A percentile compares a stretch with the other conserved stretches of the same genome.
Conservation (phyloP, 2,797 vertebrate genomes). For the Threskiornis aethiopicus region DNA sequence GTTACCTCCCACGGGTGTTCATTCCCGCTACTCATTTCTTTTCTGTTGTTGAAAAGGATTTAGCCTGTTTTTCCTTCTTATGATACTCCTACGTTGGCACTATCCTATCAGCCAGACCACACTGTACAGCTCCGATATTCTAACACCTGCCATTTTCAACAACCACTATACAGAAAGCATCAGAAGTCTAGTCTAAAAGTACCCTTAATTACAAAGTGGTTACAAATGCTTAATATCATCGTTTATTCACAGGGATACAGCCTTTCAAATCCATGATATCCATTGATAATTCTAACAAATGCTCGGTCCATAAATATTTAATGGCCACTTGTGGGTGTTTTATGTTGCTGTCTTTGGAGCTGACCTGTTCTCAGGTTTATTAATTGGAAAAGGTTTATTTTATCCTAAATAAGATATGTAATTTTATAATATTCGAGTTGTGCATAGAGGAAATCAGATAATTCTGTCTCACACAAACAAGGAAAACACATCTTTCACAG, state of each 20-base stretch:
- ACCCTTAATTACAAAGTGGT: constrained; percentile 24
- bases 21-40: background rate
- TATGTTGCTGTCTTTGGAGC: constrained; percentile 40
- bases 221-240: constrained; percentile 12
- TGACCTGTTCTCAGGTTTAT: constrained; percentile 57
- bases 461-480: constrained; percentile 8
- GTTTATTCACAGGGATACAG: background rate
- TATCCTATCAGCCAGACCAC: background rate
- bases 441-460: background rate
- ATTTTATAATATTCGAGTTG: background rate
- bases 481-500: constrained; percentile 31
- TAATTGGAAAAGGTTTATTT: constrained; percentile 55
- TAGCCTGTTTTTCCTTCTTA: background rate
- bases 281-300: constrained; percentile 56
- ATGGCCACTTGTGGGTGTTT: constrained; percentile 51
- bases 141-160: background rate
- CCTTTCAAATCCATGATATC: constrained; percentile 37
- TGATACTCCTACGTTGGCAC: background rate
- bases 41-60: background rate
- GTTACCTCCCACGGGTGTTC: background rate
- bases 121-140: background rate
- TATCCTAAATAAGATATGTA: constrained; percentile 15
- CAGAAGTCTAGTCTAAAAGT: background rate
- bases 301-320: constrained; percentile 52
- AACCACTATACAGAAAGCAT: background rate